Conservation (phyloP, 1,140 invertebrate species). For the Metaphire vulgaris region DNA sequence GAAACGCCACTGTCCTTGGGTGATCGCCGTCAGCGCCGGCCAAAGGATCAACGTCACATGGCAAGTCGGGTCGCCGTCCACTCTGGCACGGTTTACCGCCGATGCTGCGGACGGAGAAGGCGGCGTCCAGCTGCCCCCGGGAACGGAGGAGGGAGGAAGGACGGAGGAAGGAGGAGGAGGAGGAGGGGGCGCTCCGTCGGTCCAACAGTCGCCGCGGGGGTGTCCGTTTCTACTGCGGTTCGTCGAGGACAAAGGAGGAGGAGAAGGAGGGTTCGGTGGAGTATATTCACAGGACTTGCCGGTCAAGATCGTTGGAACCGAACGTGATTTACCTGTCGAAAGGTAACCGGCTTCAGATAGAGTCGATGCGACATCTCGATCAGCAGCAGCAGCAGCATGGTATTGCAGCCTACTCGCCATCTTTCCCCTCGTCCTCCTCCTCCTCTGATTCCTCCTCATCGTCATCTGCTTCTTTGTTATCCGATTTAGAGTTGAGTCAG, state of each 20-base stretch:
- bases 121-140: too few species aligned
- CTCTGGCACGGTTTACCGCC: neutral
- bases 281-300: neutral
- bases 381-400: neutral
- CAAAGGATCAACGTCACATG: constrained; percentile 16
- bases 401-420: neutral
- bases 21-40: constrained; percentile 6
- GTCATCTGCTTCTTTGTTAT: neutral
- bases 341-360: neutral
- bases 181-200: too few species aligned
- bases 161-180: too few species aligned
- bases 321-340: constrained; percentile 7
- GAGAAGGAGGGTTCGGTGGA: neutral
- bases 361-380: neutral
- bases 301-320: constrained; percentile 4
- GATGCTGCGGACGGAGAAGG: too few species aligned
- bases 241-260: too few species aligned
- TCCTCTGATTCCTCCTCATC: neutral
- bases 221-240: neutral
- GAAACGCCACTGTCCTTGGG: constrained; percentile 5
- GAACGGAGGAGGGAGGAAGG: too few species aligned
- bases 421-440: neutral
- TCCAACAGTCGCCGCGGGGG: neutral
- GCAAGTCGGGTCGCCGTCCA: neutral
- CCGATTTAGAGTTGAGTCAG: neutral